These are phyloP conservation scores for Drosophila siamana DNA, from an alignment of 2,888 invertebrate species.

Conservation along the genomic window DNA sequence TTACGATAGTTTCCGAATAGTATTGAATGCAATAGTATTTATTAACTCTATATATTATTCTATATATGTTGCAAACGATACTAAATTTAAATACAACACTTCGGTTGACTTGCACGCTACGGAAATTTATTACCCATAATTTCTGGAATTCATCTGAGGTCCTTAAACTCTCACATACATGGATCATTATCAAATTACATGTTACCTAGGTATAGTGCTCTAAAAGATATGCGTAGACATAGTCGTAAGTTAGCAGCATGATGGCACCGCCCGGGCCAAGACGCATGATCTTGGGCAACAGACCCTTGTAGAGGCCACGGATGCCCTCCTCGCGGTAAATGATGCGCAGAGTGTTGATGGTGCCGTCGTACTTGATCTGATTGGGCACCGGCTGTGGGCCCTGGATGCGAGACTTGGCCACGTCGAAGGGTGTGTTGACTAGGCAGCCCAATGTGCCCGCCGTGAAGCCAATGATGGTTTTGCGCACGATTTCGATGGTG, in stretches of 20 bases:
- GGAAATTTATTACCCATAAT: too few species aligned
- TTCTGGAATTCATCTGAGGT: too few species aligned
- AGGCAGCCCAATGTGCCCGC: conserved; percentile 95
- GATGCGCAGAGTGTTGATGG: conserved; percentile 89
- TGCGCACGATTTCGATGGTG: conserved; percentile 89
- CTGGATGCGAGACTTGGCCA: conserved; percentile 97
- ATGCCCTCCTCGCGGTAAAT: conserved; percentile 96
- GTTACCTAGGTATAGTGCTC: neutral
- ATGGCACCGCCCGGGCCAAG: conserved; percentile 98
- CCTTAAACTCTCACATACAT: neutral
- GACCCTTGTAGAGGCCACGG: conserved; percentile 95
- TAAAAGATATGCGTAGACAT: conserved; percentile 90
- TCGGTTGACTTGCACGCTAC: too few species aligned
- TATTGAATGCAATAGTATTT: too few species aligned
- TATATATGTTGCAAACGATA: too few species aligned
- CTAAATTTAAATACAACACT: too few species aligned
- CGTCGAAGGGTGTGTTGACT: conserved; percentile 97
- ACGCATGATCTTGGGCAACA: conserved; percentile 95
- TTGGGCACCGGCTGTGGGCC: conserved; percentile 93
- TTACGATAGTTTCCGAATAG: too few species aligned
- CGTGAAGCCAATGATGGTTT: conserved; percentile 93
- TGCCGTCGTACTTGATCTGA: conserved; percentile 91
- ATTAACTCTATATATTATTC: too few species aligned
- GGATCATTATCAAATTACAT: neutral
- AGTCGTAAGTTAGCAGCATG: conserved; percentile 96